Evolutionary conservation across 2,113 vertebrate species (phyloP).

Genomic region (Otis tarda): DNA sequence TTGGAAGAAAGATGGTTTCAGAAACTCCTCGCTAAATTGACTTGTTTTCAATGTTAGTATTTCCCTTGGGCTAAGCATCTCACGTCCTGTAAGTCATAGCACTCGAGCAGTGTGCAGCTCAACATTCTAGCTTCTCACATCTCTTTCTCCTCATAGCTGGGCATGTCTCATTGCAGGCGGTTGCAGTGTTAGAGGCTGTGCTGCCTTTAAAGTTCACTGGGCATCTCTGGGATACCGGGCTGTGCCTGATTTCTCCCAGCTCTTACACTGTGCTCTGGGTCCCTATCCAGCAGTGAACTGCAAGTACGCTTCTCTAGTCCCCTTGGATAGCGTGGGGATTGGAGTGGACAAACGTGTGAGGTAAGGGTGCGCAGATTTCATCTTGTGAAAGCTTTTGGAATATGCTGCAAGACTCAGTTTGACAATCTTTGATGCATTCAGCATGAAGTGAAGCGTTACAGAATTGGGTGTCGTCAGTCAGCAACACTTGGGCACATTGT

Average conservation of each 20-base stretch:
- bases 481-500: neutral
- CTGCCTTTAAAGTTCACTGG: neutral
- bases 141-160: neutral
- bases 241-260: neutral
- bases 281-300: neutral
- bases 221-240: neutral
- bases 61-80: neutral
- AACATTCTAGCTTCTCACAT: fast-evolving
- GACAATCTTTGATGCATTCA: neutral
- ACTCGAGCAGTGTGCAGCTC: neutral
- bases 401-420: neutral
- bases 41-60: neutral
- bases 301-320: neutral
- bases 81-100: fast-evolving
- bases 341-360: neutral
- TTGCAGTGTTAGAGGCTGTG: neutral
- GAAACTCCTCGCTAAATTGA: neutral
- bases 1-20: neutral
- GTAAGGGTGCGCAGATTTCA: neutral
- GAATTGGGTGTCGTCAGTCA: neutral
- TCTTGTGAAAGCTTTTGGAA: neutral
- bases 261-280: neutral
- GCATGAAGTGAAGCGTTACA: neutral
- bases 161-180: neutral
- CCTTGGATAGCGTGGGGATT: neutral